These are phyloP conservation scores for Heteronetta atricapilla DNA, from an alignment of 2,113 vertebrate species.

Conservation along the genomic window DNA sequence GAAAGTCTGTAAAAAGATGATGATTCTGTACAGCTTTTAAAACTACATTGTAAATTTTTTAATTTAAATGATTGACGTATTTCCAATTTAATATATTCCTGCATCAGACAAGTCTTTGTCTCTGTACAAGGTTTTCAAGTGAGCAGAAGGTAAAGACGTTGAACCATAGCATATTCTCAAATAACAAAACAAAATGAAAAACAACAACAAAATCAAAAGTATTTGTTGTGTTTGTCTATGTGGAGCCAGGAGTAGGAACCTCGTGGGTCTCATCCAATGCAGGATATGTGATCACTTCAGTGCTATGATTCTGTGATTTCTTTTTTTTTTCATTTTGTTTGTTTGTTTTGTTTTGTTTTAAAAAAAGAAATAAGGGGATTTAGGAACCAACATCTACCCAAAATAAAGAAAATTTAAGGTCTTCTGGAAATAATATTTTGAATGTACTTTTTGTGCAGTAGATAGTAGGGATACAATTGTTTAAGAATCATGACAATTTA, in stretches of 20 bases:
- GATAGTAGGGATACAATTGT: background rate
- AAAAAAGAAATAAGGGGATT: background rate
- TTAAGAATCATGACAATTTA: background rate
- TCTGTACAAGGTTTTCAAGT: background rate
- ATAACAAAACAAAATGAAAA: background rate
- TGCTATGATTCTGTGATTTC: no score
- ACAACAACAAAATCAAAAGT: background rate
- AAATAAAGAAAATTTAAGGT: background rate
- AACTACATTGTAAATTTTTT: conserved; percentile 65
- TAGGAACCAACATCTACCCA: background rate
- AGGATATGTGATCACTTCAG: no score
- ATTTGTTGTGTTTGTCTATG: background rate
- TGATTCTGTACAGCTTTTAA: conserved; percentile 53
- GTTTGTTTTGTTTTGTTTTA: background rate
- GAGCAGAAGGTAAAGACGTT: background rate
- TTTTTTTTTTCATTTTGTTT: background rate
- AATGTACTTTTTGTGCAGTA: background rate
- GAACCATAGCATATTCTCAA: background rate
- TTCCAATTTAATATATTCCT: conserved; percentile 57
- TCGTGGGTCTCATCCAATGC: no score
- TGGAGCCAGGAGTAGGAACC: no score
- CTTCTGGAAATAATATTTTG: background rate
- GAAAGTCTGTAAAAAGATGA: conserved; percentile 61
- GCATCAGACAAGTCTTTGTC: background rate
- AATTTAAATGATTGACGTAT: conserved; percentile 59